These are phyloP conservation scores for Tetrax tetrax DNA, from an alignment of 2,113 vertebrate genomes.

Conservation along the genomic window DNA sequence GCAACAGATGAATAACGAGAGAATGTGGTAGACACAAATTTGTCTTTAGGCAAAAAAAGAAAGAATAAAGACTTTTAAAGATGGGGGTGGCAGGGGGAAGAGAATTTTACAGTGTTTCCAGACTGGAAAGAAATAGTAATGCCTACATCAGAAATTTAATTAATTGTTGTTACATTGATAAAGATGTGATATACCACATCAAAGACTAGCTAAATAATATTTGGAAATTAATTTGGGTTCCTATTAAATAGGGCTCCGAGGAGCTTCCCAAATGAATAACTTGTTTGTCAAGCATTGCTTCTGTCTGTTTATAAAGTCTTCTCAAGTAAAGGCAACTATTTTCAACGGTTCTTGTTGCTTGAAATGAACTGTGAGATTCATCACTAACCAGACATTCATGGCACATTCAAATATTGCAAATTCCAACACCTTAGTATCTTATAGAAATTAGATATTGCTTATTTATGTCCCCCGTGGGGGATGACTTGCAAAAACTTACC, in stretches of 20 bases:
- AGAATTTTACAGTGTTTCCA: neutral
- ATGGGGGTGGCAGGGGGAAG: too few species aligned
- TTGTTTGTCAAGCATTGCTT: constrained; percentile 42
- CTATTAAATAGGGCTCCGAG: constrained; percentile 50
- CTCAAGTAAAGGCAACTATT: constrained; percentile 24
- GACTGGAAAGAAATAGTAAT: constrained; percentile 6
- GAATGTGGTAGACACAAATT: constrained; percentile 27
- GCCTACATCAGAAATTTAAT: constrained; percentile 41
- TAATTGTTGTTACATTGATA: constrained; percentile 64
- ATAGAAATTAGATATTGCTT: neutral
- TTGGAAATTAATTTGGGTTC: constrained; percentile 64
- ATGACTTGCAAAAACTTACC: neutral
- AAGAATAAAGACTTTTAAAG: neutral
- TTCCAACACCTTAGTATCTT: neutral
- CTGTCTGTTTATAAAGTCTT: constrained; percentile 40
- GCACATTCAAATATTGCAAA: neutral
- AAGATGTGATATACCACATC: constrained; percentile 62
- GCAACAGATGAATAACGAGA: constrained; percentile 37
- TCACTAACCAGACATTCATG: neutral
- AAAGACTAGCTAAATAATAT: constrained; percentile 49
- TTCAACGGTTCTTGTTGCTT: neutral
- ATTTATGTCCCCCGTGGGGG: neutral
- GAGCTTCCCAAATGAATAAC: constrained; percentile 46
- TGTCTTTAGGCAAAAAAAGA: constrained; percentile 52
- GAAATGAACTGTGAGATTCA: neutral